These are phyloP conservation scores for Drosophila arawakana DNA, from an alignment of 1,140 invertebrate genomes.

Conservation along the genomic window DNA sequence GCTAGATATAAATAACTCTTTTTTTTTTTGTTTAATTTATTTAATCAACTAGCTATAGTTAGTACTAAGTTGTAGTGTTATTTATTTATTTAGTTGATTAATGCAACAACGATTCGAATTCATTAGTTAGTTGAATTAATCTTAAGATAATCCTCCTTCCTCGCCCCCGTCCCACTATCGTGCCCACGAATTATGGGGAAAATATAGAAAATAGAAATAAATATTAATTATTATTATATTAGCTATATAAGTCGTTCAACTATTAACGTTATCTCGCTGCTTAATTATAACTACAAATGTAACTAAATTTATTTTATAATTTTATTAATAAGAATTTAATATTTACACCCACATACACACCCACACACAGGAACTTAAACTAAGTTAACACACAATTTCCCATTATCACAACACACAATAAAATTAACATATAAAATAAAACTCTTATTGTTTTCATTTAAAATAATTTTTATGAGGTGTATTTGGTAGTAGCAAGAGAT, in stretches of 20 bases:
- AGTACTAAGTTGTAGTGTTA: constrained; percentile 22
- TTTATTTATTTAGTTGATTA: constrained; percentile 47
- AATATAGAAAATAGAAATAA: neutral
- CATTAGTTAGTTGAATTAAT: constrained; percentile 6
- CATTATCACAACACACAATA: neutral
- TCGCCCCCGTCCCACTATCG: neutral
- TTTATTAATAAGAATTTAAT: neutral
- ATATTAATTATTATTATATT: neutral
- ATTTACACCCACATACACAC: neutral
- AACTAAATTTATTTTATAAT: neutral
- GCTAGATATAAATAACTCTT: too few species aligned
- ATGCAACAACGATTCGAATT: constrained; percentile 29
- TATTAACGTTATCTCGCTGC: constrained; percentile 49
- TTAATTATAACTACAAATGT: constrained; percentile 22
- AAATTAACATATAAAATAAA: neutral
- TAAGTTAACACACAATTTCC: neutral
- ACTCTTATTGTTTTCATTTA: neutral
- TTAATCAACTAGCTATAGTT: neutral
- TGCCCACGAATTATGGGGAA: neutral
- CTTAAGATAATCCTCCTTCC: neutral
- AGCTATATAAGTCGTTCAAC: constrained; percentile 38
- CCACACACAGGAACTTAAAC: neutral
- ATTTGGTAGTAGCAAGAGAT: too few species aligned
- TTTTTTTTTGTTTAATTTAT: constrained; percentile 16
- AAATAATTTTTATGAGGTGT: too few species aligned